These are phyloP conservation scores for Drosophila novamexicana DNA, from an alignment of 1,140 invertebrate genomes.

Conservation along the genomic window DNA sequence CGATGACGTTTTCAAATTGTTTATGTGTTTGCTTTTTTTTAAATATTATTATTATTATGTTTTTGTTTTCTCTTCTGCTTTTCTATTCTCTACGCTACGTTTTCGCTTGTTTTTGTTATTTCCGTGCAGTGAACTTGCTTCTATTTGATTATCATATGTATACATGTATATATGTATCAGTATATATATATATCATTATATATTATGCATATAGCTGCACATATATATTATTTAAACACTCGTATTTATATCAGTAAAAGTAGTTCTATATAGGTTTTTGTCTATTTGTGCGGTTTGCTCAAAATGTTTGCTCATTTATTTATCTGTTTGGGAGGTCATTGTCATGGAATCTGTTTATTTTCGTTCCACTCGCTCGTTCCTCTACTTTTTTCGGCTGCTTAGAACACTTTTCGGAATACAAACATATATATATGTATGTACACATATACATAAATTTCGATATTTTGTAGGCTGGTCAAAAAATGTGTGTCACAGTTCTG, in stretches of 20 bases:
- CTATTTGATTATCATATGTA: conserved; percentile 69
- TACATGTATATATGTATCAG: neutral
- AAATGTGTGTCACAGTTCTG: conserved; percentile 32
- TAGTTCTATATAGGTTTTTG: conserved; percentile 6
- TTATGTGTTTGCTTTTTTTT: neutral
- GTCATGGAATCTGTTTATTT: conserved; percentile 65
- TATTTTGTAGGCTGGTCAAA: neutral
- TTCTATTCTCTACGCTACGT: conserved; percentile 32
- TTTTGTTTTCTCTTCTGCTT: conserved; percentile 33
- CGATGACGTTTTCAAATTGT: conserved; percentile 61
- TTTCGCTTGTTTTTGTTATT: conserved; percentile 59
- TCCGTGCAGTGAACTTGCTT: conserved; percentile 75
- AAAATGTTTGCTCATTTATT: conserved; percentile 73
- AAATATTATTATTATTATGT: conserved; percentile 51
- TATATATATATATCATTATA: conserved; percentile 13
- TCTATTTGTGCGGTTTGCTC: conserved; percentile 29
- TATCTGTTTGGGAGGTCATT: conserved; percentile 74
- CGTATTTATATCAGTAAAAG: conserved; percentile 27
- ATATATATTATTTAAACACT: conserved; percentile 31
- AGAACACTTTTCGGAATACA: conserved; percentile 1
- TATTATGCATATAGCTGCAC: conserved; percentile 26
- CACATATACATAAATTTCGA: neutral
- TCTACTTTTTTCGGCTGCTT: neutral
- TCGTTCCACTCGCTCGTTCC: neutral
- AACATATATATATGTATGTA: neutral